These are phyloP conservation scores for Perizoma flavofasciatum DNA, from an alignment of 2,888 invertebrate genomes.

Conservation along the genomic window DNA sequence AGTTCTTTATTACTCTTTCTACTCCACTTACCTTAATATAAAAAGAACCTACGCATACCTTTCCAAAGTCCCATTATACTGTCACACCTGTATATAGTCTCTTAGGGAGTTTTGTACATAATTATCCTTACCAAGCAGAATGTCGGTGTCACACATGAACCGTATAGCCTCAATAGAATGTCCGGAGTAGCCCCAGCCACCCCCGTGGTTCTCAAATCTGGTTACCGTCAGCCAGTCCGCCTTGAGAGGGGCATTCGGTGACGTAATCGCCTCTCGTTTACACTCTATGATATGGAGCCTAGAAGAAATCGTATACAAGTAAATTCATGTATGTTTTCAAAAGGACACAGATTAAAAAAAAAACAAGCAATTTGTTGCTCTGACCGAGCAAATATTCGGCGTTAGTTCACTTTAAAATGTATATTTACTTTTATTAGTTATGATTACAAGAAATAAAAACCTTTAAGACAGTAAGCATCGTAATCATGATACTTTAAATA, in stretches of 20 bases:
- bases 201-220: constrained; percentile 97
- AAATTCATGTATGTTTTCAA: neutral
- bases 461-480: no score
- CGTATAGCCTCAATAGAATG: constrained; percentile 98
- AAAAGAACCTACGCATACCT: no score
- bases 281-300: constrained; percentile 63
- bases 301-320: constrained; percentile 13
- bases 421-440: no score
- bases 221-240: constrained; percentile 93
- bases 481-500: constrained; percentile 4
- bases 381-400: no score
- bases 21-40: no score
- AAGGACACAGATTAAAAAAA: no score
- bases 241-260: constrained; percentile 76
- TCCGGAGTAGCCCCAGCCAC: constrained; percentile 99
- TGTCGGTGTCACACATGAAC: constrained; percentile 96
- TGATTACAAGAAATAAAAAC: neutral
- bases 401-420: no score
- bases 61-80: no score
- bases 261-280: constrained; percentile 57
- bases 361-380: no score
- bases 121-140: constrained; percentile 85
- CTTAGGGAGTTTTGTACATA: no score
- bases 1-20: no score
- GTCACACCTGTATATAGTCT: no score